Evolutionary conservation across 2,113 vertebrate species (phyloP).

Genomic region (Dendrocopos noguchii): DNA sequence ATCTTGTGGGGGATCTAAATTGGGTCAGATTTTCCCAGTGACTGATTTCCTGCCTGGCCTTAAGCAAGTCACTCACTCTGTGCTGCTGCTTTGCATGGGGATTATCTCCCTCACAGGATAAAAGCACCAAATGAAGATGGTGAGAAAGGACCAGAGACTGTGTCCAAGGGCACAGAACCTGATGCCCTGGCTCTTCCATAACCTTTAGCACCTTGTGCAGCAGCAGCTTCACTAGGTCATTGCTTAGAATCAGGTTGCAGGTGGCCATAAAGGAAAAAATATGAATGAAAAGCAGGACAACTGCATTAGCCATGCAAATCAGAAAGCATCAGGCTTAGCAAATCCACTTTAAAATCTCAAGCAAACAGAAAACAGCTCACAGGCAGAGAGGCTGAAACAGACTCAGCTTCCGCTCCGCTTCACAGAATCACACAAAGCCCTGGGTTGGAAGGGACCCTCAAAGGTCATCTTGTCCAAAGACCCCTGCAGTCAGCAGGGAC

Average conservation of each 20-base stretch:
- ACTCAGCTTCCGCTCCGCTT: neutral
- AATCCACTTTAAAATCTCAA: neutral
- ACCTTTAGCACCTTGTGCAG: neutral
- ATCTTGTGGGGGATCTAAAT: neutral
- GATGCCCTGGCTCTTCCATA: neutral
- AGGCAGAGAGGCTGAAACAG: neutral
- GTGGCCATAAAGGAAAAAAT: neutral
- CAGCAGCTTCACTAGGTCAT: neutral
- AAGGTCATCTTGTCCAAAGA: no score
- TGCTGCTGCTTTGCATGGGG: neutral
- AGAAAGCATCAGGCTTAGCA: neutral
- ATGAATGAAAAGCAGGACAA: neutral
- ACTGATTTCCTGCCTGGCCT: neutral
- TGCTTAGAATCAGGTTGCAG: neutral
- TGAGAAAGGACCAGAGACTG: neutral
- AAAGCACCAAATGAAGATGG: rapidly evolving
- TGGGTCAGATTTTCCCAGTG: neutral
- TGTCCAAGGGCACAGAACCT: neutral
- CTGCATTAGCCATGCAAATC: neutral
- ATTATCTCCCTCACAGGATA: neutral
- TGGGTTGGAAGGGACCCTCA: no score
- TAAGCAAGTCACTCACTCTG: neutral
- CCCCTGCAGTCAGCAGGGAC: no score
- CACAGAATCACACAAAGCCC: no score
- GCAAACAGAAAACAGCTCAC: neutral